Conservation (phyloP, 2,113 vertebrate species). For the Hystrix brachyura region DNA sequence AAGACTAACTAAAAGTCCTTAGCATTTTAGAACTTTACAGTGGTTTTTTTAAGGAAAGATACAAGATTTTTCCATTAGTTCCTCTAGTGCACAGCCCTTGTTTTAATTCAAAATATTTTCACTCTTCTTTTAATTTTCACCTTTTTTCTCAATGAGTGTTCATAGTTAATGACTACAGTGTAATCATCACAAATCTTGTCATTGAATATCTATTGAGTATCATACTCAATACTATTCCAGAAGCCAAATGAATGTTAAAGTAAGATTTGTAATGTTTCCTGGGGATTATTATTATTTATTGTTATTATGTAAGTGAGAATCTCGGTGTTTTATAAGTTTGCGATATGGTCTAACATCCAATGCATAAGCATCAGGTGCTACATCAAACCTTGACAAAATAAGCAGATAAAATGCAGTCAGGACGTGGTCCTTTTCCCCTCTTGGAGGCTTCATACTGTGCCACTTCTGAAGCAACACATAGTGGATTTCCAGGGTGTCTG, state of each 20-base stretch:
- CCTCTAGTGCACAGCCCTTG: neutral
- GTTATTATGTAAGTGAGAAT: constrained; percentile 43
- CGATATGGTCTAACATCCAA: neutral
- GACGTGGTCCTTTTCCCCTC: neutral
- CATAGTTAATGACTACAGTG: neutral
- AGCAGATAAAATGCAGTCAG: neutral
- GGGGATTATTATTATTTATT: neutral
- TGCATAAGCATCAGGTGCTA: neutral
- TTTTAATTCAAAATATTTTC: neutral
- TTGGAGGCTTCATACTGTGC: neutral
- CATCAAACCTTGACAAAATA: neutral
- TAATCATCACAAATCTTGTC: neutral
- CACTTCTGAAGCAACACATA: neutral
- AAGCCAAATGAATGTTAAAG: neutral
- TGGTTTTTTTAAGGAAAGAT: neutral
- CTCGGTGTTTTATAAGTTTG: neutral
- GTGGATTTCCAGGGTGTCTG: accelerated
- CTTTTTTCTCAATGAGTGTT: neutral
- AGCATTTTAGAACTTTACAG: neutral
- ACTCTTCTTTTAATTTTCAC: neutral
- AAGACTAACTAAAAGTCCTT: neutral
- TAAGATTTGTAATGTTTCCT: neutral
- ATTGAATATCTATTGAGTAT: neutral
- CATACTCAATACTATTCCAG: neutral
- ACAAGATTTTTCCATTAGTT: neutral